phyloP scores from a whole-genome alignment of 2,888 invertebrate species.

The Protophormia terraenovae region DNA sequence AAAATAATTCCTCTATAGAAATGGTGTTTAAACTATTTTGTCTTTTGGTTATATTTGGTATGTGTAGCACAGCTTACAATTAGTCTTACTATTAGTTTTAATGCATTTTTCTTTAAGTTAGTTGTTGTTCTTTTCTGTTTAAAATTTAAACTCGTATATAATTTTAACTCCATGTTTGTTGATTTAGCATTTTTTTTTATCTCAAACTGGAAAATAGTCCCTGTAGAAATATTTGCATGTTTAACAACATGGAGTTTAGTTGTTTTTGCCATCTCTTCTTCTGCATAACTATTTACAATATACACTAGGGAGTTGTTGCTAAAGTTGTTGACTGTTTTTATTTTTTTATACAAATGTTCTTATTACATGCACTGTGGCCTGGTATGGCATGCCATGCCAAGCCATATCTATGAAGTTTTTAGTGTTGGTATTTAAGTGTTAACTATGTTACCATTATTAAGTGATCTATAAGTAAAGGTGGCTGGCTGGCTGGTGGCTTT shows the following conservation, averaged over 20 bases:
- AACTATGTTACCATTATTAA: constrained; percentile 61
- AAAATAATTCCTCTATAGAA: too few species aligned
- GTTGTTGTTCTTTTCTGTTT: background rate
- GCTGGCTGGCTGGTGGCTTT: constrained; percentile 4
- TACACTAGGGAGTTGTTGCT: constrained; percentile 42
- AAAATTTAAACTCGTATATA: constrained; percentile 32
- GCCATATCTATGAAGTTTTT: constrained; percentile 30
- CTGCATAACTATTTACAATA: constrained; percentile 20
- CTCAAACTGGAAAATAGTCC: constrained; percentile 36
- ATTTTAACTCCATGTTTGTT: constrained; percentile 17
- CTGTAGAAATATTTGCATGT: constrained; percentile 62
- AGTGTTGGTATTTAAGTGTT: constrained; percentile 55
- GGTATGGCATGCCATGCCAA: background rate
- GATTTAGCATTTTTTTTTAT: background rate
- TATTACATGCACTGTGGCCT: background rate
- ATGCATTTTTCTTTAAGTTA: constrained; percentile 16
- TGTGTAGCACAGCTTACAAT: constrained; percentile 39
- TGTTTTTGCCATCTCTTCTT: background rate
- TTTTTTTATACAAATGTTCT: constrained; percentile 12
- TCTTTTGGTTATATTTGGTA: background rate
- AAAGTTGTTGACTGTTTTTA: background rate
- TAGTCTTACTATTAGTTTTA: constrained; percentile 56
- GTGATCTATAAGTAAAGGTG: constrained; percentile 44
- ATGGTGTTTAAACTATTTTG: constrained; percentile 24
- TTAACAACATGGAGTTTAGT: constrained; percentile 10